Conservation (phyloP, 2,888 invertebrate genomes). For the Netelia inedita region DNA sequence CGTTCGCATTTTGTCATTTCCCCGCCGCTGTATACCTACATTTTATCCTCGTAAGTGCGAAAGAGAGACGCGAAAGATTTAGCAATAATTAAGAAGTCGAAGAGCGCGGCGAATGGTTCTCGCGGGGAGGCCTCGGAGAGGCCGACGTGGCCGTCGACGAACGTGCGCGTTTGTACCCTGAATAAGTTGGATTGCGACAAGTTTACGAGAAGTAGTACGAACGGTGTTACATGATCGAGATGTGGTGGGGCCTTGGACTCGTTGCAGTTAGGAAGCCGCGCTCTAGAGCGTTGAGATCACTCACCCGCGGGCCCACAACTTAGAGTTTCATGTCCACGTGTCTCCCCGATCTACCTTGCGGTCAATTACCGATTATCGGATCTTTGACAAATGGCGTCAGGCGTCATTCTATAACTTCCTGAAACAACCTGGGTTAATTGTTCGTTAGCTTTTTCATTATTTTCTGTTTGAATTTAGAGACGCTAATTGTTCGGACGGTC, state of each 20-base stretch:
- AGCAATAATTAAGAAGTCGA: constrained; percentile 74
- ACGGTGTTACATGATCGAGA: constrained; percentile 13
- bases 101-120: constrained; percentile 57
- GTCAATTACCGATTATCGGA: not conserved
- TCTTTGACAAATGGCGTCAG: not conserved
- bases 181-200: constrained; percentile 78
- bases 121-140: not conserved
- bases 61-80: constrained; percentile 72
- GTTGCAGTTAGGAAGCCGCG: constrained; percentile 76
- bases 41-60: constrained; percentile 32
- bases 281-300: constrained; percentile 32
- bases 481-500: too few species aligned
- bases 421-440: too few species aligned
- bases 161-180: constrained; percentile 60
- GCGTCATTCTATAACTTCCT: too few species aligned
- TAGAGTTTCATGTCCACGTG: not conserved
- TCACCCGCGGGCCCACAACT: constrained; percentile 8
- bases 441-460: too few species aligned
- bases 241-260: constrained; percentile 77
- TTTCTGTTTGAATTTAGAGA: too few species aligned
- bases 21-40: not conserved
- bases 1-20: constrained; percentile 4
- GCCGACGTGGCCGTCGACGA: not conserved
- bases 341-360: not conserved
- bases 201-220: constrained; percentile 19